These are phyloP conservation scores for Nomada lathburiana DNA, from an alignment of 2,888 invertebrate genomes.

Conservation along the genomic window DNA sequence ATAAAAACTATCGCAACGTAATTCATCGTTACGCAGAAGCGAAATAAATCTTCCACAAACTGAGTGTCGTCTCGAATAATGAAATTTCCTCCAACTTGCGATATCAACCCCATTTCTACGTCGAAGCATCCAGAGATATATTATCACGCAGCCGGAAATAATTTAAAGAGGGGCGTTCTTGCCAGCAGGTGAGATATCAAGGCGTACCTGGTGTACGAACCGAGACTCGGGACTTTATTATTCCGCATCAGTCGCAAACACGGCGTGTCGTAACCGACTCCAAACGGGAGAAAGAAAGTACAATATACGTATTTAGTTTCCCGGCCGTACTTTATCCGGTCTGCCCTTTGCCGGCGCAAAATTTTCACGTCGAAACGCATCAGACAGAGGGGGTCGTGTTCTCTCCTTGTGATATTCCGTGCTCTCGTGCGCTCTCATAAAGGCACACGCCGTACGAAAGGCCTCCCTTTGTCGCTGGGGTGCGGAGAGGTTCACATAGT, in stretches of 20 bases:
- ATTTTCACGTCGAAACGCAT: slow-evolving; percentile 14
- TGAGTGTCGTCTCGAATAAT: too few relatives aligned
- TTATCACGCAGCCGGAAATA: neutral
- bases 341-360: slow-evolving; percentile 38
- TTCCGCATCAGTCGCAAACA: slow-evolving; percentile 15
- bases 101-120: neutral
- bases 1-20: too few relatives aligned
- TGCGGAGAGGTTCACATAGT: slow-evolving; percentile 34
- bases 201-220: neutral
- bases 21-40: too few relatives aligned
- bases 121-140: neutral
- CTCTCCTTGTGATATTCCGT: slow-evolving; percentile 30
- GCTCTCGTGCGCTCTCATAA: slow-evolving; percentile 51
- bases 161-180: neutral
- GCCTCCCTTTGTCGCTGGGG: slow-evolving; percentile 46
- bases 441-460: slow-evolving; percentile 58
- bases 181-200: neutral
- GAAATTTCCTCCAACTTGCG: too few relatives aligned
- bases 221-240: slow-evolving; percentile 24
- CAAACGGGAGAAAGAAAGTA: slow-evolving; percentile 36
- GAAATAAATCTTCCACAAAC: too few relatives aligned
- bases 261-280: slow-evolving; percentile 1
- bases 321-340: slow-evolving; percentile 22
- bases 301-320: slow-evolving; percentile 9
- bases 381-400: neutral